Conservation (phyloP, 2,797 vertebrate species). For the Neomorphus geoffroyi region DNA sequence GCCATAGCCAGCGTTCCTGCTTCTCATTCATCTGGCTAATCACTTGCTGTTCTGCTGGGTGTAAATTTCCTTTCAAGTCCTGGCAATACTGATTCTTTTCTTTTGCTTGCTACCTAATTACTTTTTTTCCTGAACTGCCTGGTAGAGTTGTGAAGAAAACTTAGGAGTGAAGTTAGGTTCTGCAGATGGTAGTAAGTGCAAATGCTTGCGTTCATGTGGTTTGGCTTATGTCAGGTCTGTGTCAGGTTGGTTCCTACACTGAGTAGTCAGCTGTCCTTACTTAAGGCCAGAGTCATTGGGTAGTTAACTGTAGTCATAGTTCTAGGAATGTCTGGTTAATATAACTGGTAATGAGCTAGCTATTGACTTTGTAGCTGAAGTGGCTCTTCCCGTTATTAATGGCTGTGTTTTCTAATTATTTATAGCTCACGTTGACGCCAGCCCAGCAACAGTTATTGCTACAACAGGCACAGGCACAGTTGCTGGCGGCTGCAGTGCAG, state of each 20-base stretch:
- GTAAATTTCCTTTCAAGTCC: constrained; percentile 70
- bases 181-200: not conserved
- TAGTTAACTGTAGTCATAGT: not conserved
- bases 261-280: not conserved
- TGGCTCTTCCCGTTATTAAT: constrained; percentile 30
- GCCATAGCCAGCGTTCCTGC: constrained; percentile 61
- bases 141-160: constrained; percentile 7
- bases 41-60: constrained; percentile 68
- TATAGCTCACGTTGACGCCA: constrained; percentile 93
- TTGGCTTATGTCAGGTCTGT: not conserved
- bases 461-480: constrained; percentile 98
- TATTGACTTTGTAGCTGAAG: constrained; percentile 43
- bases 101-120: constrained; percentile 60
- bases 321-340: constrained; percentile 5
- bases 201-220: not conserved
- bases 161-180: not conserved
- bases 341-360: constrained; percentile 19
- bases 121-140: constrained; percentile 42
- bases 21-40: constrained; percentile 72
- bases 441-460: constrained; percentile 96
- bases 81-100: constrained; percentile 55
- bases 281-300: not conserved
- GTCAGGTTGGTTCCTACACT: not conserved
- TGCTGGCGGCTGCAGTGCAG: constrained; percentile 94
- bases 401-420: constrained; percentile 59